Evolutionary conservation across 1,140 invertebrate genomes (phyloP).

Genomic region (Atta texana): DNA sequence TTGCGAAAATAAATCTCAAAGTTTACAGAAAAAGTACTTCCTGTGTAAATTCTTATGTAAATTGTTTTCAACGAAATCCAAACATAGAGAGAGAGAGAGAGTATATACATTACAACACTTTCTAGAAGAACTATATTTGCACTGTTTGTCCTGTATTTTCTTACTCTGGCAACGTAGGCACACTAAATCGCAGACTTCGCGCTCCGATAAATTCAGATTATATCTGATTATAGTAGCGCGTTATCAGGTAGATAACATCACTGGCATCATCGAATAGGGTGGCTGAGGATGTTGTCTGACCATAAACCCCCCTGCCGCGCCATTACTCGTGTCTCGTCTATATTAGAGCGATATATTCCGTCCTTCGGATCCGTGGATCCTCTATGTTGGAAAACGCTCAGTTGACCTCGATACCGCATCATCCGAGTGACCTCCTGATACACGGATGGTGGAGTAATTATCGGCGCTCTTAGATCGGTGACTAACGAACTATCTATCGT

Average conservation of each 20-base stretch:
- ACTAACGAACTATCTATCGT: slow-evolving; percentile 43
- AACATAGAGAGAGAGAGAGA: background rate
- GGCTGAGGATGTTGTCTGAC: slow-evolving; percentile 31
- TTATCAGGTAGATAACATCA: slow-evolving; percentile 39
- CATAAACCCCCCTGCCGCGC: slow-evolving; percentile 27
- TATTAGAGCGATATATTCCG: slow-evolving; percentile 43
- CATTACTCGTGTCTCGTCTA: slow-evolving; percentile 44
- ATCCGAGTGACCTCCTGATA: slow-evolving; percentile 57
- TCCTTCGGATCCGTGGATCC: slow-evolving; percentile 19
- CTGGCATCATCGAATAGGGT: slow-evolving; percentile 16
- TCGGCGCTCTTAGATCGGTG: slow-evolving; percentile 33
- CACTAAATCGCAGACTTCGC: slow-evolving; percentile 5
- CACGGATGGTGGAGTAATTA: slow-evolving; percentile 65
- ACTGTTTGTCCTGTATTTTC: background rate
- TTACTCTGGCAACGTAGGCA: background rate
- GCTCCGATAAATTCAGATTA: slow-evolving; percentile 36
- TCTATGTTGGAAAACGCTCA: slow-evolving; percentile 27
- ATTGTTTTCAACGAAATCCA: background rate
- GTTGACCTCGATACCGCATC: slow-evolving; percentile 57
- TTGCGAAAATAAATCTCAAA: background rate
- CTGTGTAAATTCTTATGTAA: background rate
- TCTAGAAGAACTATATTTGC: background rate
- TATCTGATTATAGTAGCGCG: slow-evolving; percentile 2
- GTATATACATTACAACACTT: background rate
- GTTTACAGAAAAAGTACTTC: background rate